phyloP scores from a whole-genome alignment of 2,888 invertebrate species.

The Seladonia tumulorum region DNA sequence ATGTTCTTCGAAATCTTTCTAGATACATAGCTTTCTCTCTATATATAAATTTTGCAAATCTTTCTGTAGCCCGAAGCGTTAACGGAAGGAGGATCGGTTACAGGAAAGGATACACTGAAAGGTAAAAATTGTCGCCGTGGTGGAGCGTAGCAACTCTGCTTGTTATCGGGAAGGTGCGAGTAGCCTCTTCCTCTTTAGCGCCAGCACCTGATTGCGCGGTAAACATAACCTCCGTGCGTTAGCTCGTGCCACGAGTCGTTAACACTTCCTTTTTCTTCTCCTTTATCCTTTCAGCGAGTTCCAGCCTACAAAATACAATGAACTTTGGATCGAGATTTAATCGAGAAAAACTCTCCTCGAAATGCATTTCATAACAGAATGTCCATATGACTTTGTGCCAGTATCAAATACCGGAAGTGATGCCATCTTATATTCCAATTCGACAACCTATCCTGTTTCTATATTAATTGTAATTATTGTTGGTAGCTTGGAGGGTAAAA shows the following conservation, averaged over 20 bases:
- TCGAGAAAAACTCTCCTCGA: background rate
- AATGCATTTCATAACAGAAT: background rate
- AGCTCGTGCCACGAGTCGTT: slow-evolving; percentile 77
- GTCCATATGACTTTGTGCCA: background rate
- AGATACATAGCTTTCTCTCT: background rate
- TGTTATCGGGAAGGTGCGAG: slow-evolving; percentile 82
- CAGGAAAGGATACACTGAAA: slow-evolving; percentile 24
- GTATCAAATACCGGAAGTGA: slow-evolving; percentile 7
- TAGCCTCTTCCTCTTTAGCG: slow-evolving; percentile 79
- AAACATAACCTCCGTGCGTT: slow-evolving; percentile 74
- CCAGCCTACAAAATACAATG: slow-evolving; percentile 35
- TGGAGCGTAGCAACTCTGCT: slow-evolving; percentile 68
- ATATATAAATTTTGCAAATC: background rate
- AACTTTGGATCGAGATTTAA: slow-evolving; percentile 6
- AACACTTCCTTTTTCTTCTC: slow-evolving; percentile 67
- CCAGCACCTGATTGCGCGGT: slow-evolving; percentile 78
- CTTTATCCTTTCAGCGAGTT: slow-evolving; percentile 1
- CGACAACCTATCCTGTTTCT: background rate
- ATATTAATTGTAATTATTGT: background rate
- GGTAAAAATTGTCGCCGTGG: slow-evolving; percentile 50
- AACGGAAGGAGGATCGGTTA: slow-evolving; percentile 14
- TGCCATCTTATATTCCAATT: background rate
- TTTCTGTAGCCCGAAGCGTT: background rate
- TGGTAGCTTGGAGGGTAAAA: background rate
- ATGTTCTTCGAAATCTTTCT: background rate